phyloP scores from a whole-genome alignment of 1,140 invertebrate genomes.

The Euschistus heros region DNA sequence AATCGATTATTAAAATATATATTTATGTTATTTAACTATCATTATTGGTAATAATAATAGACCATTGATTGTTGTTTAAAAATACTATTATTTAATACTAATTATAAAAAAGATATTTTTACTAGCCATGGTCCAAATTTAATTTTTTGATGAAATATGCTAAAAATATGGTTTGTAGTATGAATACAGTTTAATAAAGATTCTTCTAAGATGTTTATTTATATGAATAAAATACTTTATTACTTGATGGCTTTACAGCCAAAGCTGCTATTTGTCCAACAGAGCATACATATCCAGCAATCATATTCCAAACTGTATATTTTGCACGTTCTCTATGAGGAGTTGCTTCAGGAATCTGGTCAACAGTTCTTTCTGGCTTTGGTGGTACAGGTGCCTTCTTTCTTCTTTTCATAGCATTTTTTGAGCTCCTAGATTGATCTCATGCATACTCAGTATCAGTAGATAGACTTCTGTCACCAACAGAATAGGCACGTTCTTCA shows the following conservation, averaged over 20 bases:
- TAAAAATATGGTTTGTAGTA: too few species aligned
- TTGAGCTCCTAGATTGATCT: slow-evolving; percentile 32
- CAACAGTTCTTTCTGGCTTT: slow-evolving; percentile 8
- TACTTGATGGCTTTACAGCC: slow-evolving; percentile 27
- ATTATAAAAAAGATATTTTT: too few species aligned
- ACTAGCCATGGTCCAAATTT: too few species aligned
- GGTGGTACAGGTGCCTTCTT: slow-evolving; percentile 9
- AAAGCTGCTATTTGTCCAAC: slow-evolving; percentile 27
- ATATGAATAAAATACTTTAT: slow-evolving; percentile 23
- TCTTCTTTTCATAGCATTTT: not conserved
- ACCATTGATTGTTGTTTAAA: too few species aligned
- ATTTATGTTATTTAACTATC: too few species aligned
- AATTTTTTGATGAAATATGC: too few species aligned
- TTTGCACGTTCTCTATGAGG: not conserved
- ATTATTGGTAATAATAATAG: too few species aligned
- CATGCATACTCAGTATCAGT: slow-evolving; percentile 66
- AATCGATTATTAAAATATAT: too few species aligned
- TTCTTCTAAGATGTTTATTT: slow-evolving; percentile 6
- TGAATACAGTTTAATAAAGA: too few species aligned
- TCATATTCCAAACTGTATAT: slow-evolving; percentile 24
- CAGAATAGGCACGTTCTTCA: slow-evolving; percentile 31
- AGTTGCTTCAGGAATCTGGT: slow-evolving; percentile 15
- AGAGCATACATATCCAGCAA: slow-evolving; percentile 27
- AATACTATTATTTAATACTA: too few species aligned
- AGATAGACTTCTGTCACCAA: slow-evolving; percentile 47